A percentile compares a stretch with the other conserved stretches of the same genome.
These are phyloP conservation scores for Spheniscus humboldti DNA, from an alignment of 2,797 vertebrate species.

Conservation along the genomic window DNA sequence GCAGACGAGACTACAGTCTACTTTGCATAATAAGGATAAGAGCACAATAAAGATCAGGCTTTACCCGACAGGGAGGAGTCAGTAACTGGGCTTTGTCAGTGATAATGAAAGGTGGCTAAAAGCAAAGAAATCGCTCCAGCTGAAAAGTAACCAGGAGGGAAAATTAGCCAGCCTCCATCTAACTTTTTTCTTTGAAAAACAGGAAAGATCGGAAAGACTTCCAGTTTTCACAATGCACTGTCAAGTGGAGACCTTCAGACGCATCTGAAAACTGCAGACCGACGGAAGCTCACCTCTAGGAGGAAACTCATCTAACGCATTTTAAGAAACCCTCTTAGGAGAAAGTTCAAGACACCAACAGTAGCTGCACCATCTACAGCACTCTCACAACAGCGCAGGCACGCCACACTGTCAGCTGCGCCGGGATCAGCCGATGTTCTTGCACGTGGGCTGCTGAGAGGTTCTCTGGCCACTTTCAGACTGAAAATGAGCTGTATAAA, in stretches of 20 bases:
- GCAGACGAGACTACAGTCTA: background rate
- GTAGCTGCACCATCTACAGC: too few relatives aligned
- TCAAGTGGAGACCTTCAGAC: background rate
- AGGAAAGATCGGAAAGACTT: background rate
- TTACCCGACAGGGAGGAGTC: background rate
- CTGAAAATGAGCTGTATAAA: background rate
- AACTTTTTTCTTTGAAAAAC: background rate
- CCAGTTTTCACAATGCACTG: background rate
- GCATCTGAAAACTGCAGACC: background rate
- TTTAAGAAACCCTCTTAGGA: background rate
- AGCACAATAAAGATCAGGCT: background rate
- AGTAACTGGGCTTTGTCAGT: too few relatives aligned
- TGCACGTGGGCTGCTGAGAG: accelerated
- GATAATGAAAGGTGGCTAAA: background rate
- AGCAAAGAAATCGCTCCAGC: background rate
- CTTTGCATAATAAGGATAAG: too few relatives aligned
- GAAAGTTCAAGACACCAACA: too few relatives aligned
- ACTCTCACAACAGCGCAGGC: background rate
- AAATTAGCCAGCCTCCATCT: background rate
- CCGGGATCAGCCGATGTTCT: background rate
- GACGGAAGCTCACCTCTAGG: background rate
- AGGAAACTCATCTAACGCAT: background rate
- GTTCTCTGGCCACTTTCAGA: background rate
- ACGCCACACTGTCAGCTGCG: too few relatives aligned
- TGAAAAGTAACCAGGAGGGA: background rate